Conservation (phyloP, 2,888 invertebrate genomes). For the Phania funesta region DNA sequence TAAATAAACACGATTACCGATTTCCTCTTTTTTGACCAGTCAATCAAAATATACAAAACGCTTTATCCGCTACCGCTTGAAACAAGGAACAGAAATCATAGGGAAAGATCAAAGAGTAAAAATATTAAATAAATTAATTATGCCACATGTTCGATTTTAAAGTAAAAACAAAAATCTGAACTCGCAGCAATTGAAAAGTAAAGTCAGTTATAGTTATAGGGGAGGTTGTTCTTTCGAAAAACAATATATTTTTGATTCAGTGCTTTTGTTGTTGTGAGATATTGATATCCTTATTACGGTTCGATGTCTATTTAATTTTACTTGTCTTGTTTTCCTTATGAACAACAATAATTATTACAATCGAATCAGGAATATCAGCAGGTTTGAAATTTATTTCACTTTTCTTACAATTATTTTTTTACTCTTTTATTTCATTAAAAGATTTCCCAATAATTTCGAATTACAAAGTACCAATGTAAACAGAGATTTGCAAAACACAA, state of each 20-base stretch:
- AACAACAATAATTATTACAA: constrained; percentile 21
- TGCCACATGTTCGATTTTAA: no score
- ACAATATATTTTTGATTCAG: constrained; percentile 11
- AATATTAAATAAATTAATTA: no score
- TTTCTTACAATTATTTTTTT: not conserved
- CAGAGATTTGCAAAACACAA: constrained; percentile 2
- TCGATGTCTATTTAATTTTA: constrained; percentile 22
- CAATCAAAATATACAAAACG: constrained; percentile 66
- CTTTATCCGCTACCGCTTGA: constrained; percentile 44
- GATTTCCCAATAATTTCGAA: not conserved
- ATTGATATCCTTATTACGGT: constrained; percentile 50
- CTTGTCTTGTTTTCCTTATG: not conserved
- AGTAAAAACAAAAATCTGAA: not conserved
- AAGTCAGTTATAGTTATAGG: constrained; percentile 6
- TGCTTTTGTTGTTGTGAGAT: constrained; percentile 17
- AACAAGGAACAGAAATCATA: no score
- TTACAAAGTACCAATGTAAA: not conserved
- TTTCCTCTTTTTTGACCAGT: constrained; percentile 67
- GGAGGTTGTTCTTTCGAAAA: constrained; percentile 21
- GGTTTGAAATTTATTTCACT: not conserved
- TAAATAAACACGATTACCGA: constrained; percentile 36
- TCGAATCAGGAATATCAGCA: constrained; percentile 1
- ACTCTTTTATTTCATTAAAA: constrained; percentile 31
- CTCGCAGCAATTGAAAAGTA: constrained; percentile 10
- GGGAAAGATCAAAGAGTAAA: no score